A percentile compares a stretch with the other conserved stretches of the same genome.
Conservation (phyloP, 2,797 vertebrate species). For the Coilia nasus region DNA sequence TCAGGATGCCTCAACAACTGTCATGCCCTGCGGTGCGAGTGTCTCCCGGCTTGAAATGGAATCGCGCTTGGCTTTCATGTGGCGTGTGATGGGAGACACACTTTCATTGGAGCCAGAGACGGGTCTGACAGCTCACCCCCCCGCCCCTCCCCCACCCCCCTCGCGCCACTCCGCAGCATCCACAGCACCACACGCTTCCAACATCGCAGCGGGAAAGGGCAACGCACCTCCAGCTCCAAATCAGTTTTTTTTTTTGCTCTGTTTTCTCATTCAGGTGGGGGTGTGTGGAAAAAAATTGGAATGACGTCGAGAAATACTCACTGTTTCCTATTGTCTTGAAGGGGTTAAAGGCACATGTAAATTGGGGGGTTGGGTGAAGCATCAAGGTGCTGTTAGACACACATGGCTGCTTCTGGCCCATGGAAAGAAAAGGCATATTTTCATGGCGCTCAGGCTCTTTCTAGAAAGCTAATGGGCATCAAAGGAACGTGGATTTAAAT, state of each 20-base stretch:
- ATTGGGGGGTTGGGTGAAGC: neutral
- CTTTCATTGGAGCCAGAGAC: conserved; percentile 55
- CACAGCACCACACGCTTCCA: conserved; percentile 1
- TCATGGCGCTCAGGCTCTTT: neutral
- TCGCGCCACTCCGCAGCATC: neutral
- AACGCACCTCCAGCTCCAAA: neutral
- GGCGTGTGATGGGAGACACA: conserved; percentile 49
- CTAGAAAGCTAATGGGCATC: conserved; percentile 42
- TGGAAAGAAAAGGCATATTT: conserved; percentile 9
- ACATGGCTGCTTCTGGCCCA: neutral
- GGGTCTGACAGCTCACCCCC: conserved; percentile 44
- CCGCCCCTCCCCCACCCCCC: too few species aligned
- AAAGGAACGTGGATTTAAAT: conserved; percentile 48
- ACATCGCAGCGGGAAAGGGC: conserved; percentile 3
- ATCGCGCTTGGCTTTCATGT: conserved; percentile 57
- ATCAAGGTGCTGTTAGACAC: neutral
- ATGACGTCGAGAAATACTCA: neutral
- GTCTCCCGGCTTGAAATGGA: conserved; percentile 52
- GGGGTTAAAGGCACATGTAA: conserved; percentile 7
- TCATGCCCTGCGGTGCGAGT: conserved; percentile 51
- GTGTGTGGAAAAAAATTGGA: neutral
- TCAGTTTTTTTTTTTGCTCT: neutral
- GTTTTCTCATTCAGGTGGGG: neutral
- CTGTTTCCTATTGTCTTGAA: neutral
- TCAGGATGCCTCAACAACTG: conserved; percentile 54